Percentiles rank a stretch among this genome's conserved stretches.
phyloP scores from a whole-genome alignment of 2,888 invertebrate species.

The Coleophora deauratella region DNA sequence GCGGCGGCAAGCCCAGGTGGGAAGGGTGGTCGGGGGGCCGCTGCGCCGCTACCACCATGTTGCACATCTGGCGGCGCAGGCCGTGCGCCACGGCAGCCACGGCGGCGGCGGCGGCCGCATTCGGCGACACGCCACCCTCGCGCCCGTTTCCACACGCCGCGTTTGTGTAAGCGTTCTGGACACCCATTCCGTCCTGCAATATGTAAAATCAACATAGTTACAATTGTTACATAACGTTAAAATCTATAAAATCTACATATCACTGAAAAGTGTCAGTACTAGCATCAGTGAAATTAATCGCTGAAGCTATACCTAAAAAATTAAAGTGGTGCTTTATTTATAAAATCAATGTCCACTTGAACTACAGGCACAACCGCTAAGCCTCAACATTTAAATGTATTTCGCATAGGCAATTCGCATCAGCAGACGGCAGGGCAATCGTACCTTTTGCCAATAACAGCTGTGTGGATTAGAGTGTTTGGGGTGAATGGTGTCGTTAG shows the following conservation, averaged over 20 bases:
- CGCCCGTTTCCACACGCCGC: conserved; percentile 72
- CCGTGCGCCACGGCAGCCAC: conserved; percentile 91
- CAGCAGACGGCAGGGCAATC: conserved; percentile 19
- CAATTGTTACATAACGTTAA: conserved; percentile 1
- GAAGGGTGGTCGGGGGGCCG: conserved; percentile 58
- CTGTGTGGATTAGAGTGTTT: too few species aligned
- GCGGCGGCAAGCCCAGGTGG: conserved; percentile 61
- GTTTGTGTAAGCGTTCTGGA: conserved; percentile 72
- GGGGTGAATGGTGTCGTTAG: conserved; percentile 1
- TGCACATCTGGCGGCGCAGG: conserved; percentile 89
- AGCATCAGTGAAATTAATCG: too few species aligned
- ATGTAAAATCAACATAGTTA: conserved; percentile 23
- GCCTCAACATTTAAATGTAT: neutral
- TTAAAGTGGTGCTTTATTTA: too few species aligned
- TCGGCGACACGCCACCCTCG: conserved; percentile 69
- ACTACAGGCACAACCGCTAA: too few species aligned
- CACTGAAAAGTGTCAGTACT: neutral
- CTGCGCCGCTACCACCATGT: conserved; percentile 79
- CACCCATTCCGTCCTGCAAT: conserved; percentile 77
- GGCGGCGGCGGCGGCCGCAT: conserved; percentile 86
- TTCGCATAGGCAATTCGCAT: conserved; percentile 47
- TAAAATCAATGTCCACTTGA: too few species aligned
- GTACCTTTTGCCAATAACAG: neutral
- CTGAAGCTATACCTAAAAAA: too few species aligned
- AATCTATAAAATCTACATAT: neutral